Percentiles rank a stretch among this genome's conserved stretches.
phyloP scores from a whole-genome alignment of 2,113 vertebrate species.

The Sylvilagus bachmani region DNA sequence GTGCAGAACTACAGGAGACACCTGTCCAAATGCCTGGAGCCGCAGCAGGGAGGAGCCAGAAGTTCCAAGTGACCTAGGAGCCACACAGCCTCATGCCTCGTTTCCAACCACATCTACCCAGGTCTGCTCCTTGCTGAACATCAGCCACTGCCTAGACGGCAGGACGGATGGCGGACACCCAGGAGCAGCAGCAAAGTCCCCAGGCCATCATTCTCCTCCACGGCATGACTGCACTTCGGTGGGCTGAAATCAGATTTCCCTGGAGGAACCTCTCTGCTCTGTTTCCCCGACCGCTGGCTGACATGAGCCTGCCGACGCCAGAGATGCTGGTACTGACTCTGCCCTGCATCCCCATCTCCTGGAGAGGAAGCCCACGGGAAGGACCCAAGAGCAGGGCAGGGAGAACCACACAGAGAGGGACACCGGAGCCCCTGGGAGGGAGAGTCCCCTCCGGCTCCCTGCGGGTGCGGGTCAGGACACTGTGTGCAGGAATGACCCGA shows the following conservation, averaged over 20 bases:
- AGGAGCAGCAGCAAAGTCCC: neutral
- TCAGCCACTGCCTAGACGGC: neutral
- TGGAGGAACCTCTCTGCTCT: slow-evolving; percentile 39
- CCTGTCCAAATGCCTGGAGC: neutral
- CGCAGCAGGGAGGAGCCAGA: neutral
- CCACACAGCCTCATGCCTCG: neutral
- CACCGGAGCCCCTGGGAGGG: neutral
- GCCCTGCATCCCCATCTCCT: neutral
- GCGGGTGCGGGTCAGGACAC: neutral
- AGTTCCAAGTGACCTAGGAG: neutral
- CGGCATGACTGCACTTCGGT: neutral
- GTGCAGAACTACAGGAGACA: neutral
- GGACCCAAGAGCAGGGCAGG: neutral
- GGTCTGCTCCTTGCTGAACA: neutral
- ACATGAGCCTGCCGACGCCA: neutral
- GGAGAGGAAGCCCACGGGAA: neutral
- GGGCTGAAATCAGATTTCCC: neutral
- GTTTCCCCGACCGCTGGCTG: neutral
- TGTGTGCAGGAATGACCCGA: neutral
- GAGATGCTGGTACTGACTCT: neutral
- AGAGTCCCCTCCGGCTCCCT: neutral
- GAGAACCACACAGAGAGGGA: neutral
- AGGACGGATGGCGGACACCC: neutral
- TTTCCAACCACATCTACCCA: neutral
- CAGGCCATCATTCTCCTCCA: neutral